Conservation (phyloP, 2,888 invertebrate species). For the Ornithoptera alexandrae region DNA sequence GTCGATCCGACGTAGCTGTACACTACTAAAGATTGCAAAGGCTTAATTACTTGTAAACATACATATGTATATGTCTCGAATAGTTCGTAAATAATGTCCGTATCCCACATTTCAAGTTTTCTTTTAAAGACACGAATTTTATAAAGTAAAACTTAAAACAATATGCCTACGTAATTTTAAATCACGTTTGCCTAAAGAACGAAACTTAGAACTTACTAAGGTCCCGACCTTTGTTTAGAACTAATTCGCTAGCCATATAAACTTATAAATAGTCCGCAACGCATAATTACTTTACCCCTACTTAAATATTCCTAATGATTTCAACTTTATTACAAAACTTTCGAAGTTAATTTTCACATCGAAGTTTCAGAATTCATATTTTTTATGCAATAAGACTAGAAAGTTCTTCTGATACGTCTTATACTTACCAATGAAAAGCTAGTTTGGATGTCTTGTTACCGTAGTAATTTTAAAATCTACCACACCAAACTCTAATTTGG, state of each 20-base stretch:
- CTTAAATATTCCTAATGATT: too few species aligned
- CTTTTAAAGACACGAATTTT: too few species aligned
- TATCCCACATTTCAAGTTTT: too few species aligned
- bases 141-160: too few species aligned
- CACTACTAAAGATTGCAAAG: constrained; percentile 69
- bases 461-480: not conserved
- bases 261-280: not conserved
- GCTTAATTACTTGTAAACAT: not conserved
- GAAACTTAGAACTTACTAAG: not conserved
- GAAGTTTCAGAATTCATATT: not conserved
- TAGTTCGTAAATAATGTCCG: too few species aligned
- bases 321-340: not conserved
- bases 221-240: not conserved
- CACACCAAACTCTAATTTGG: too few species aligned
- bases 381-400: too few species aligned
- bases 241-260: not conserved
- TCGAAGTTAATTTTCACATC: not conserved
- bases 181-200: not conserved
- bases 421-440: not conserved
- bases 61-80: too few species aligned
- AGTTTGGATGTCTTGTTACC: not conserved
- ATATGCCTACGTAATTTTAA: too few species aligned
- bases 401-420: too few species aligned
- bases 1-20: constrained; percentile 85
- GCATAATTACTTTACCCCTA: too few species aligned